Percentiles rank a stretch among this genome's conserved stretches.
Evolutionary conservation across 2,888 invertebrate genomes (phyloP).

Genomic region (Cryptocephalus moraei): DNA sequence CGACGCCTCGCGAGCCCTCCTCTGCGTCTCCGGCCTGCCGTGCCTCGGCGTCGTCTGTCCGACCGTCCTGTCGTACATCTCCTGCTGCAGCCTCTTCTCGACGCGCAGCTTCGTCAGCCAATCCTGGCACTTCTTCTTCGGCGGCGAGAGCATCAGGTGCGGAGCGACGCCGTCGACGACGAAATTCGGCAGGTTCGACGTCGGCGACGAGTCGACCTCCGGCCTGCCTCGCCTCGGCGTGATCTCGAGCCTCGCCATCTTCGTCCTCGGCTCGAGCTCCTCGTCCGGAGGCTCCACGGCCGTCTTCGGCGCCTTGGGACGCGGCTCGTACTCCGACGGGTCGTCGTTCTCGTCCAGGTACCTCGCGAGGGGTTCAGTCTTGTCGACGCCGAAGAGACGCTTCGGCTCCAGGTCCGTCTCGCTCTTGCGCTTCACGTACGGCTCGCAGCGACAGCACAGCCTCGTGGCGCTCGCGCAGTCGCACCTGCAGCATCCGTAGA

Average conservation of each 20-base stretch:
- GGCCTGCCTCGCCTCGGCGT: background rate
- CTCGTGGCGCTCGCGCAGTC: background rate
- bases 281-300: conserved; percentile 1
- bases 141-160: conserved; percentile 62
- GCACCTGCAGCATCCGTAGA: conserved; percentile 15
- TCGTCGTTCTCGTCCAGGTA: conserved; percentile 25
- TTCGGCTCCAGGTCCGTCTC: conserved; percentile 17
- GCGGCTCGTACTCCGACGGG: conserved; percentile 25
- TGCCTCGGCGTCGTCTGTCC: conserved; percentile 22
- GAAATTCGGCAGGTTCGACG: conserved; percentile 65
- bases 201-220: conserved; percentile 42
- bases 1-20: conserved; percentile 12
- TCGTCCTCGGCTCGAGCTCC: conserved; percentile 6
- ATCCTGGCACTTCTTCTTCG: conserved; percentile 54
- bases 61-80: conserved; percentile 11
- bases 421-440: conserved; percentile 18
- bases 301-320: conserved; percentile 26
- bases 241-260: conserved; percentile 3
- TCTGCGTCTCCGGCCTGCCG: conserved; percentile 19
- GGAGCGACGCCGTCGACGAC: conserved; percentile 69
- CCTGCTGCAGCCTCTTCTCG: conserved; percentile 37
- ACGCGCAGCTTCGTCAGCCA: conserved; percentile 61
- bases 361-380: conserved; percentile 20
- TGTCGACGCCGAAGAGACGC: conserved; percentile 13
- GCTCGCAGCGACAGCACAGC: background rate